Conservation (phyloP, 1,140 invertebrate genomes). For the Drosophila punjabiensis region DNA sequence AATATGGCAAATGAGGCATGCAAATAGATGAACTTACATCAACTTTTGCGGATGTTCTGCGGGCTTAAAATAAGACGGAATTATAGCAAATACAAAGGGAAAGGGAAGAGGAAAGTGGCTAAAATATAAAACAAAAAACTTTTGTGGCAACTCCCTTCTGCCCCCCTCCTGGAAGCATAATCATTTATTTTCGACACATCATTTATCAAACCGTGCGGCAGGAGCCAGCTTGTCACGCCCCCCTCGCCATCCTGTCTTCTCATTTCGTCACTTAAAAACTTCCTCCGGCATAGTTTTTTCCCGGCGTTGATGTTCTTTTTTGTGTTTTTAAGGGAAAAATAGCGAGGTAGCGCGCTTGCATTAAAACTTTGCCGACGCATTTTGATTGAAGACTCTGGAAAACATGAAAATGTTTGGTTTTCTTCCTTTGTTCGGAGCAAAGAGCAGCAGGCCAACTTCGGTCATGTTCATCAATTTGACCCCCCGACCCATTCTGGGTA, state of each 20-base stretch:
- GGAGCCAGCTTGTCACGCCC: constrained; percentile 54
- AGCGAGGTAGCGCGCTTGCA: constrained; percentile 42
- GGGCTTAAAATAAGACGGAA: constrained; percentile 28
- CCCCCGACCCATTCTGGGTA: constrained; percentile 17
- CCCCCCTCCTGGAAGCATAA: constrained; percentile 50
- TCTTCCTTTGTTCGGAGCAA: constrained; percentile 29
- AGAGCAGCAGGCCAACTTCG: constrained; percentile 42
- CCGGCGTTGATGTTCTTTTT: background rate
- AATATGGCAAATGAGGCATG: constrained; percentile 64
- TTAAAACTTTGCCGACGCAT: constrained; percentile 82
- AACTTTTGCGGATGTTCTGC: constrained; percentile 23
- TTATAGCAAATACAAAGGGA: constrained; percentile 14
- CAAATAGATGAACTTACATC: constrained; percentile 56
- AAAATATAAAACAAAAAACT: constrained; percentile 55
- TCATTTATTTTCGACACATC: constrained; percentile 83
- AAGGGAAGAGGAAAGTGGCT: constrained; percentile 25
- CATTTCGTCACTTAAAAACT: constrained; percentile 49
- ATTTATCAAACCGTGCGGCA: constrained; percentile 68
- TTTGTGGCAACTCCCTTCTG: constrained; percentile 11
- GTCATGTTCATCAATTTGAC: constrained; percentile 61
- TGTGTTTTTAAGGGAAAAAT: constrained; percentile 5
- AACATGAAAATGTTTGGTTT: constrained; percentile 59
- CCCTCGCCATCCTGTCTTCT: constrained; percentile 3
- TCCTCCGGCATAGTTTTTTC: constrained; percentile 42
- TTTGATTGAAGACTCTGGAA: constrained; percentile 76